Evolutionary conservation across 2,113 vertebrate genomes (phyloP).

Genomic region (Carettochelys insculpta): DNA sequence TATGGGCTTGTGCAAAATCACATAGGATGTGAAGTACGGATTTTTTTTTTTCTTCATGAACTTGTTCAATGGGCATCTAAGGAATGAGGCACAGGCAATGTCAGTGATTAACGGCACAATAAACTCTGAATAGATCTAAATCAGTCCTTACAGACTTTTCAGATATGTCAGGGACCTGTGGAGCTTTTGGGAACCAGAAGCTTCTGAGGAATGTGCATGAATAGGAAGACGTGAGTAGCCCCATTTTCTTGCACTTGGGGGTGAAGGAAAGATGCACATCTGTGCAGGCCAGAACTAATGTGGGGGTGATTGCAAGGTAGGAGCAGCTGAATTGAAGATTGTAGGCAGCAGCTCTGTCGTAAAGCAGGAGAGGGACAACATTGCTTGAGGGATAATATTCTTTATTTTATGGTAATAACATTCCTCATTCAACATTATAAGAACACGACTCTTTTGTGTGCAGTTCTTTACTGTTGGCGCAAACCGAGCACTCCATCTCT

Average conservation of each 20-base stretch:
- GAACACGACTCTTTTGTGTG: too few relatives aligned
- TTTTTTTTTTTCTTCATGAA: neutral
- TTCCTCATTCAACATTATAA: too few relatives aligned
- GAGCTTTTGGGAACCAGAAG: neutral
- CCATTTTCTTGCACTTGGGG: neutral
- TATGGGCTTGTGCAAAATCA: neutral
- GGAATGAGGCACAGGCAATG: neutral
- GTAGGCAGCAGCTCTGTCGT: too few relatives aligned
- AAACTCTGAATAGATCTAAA: neutral
- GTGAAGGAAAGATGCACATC: neutral
- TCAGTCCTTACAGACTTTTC: neutral
- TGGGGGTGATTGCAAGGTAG: fast-evolving
- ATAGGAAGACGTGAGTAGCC: neutral
- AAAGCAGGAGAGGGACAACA: too few relatives aligned
- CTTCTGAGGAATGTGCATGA: neutral
- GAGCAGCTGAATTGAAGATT: neutral
- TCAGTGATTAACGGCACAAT: neutral
- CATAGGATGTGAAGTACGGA: neutral
- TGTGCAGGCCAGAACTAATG: neutral
- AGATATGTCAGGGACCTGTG: neutral
- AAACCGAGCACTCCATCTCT: too few relatives aligned
- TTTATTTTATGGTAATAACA: too few relatives aligned
- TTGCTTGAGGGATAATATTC: too few relatives aligned
- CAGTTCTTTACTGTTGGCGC: too few relatives aligned
- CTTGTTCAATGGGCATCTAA: neutral